These are phyloP conservation scores for Carassius carassius DNA, from an alignment of 2,113 vertebrate species.

Conservation along the genomic window DNA sequence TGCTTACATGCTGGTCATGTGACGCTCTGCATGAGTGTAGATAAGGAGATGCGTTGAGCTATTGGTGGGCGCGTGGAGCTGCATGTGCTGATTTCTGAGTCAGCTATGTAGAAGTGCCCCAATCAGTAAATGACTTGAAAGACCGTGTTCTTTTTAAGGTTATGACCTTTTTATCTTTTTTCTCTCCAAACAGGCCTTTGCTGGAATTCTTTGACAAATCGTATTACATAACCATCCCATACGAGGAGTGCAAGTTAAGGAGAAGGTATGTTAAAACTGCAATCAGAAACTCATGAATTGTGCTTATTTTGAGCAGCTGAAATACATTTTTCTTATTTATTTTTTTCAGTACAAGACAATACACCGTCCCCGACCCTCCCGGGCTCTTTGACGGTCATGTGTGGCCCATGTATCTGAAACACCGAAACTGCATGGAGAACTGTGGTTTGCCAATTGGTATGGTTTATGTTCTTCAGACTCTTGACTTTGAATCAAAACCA, in stretches of 20 bases:
- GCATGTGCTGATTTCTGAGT: not conserved
- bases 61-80: not conserved
- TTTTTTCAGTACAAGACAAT: conserved; percentile 73
- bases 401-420: conserved; percentile 84
- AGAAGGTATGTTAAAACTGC: conserved; percentile 69
- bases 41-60: conserved; percentile 18
- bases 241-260: conserved; percentile 79
- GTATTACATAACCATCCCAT: conserved; percentile 77
- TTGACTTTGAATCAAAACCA: not conserved
- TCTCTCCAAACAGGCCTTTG: conserved; percentile 67
- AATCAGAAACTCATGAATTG: not conserved
- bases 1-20: conserved; percentile 3
- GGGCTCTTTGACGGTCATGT: conserved; percentile 83
- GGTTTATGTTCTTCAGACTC: not conserved
- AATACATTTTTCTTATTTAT: conserved; percentile 1
- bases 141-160: not conserved
- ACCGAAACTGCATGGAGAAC: conserved; percentile 75
- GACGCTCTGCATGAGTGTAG: conserved; percentile 33
- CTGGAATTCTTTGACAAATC: conserved; percentile 73
- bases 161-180: conserved; percentile 3
- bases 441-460: conserved; percentile 70
- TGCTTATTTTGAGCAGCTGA: not conserved
- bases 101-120: not conserved
- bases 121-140: not conserved
- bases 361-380: conserved; percentile 81